Percentiles rank a stretch among this genome's conserved stretches.
Evolutionary conservation across 2,113 vertebrate species (phyloP).

Genomic region (Typhlomys cinereus): DNA sequence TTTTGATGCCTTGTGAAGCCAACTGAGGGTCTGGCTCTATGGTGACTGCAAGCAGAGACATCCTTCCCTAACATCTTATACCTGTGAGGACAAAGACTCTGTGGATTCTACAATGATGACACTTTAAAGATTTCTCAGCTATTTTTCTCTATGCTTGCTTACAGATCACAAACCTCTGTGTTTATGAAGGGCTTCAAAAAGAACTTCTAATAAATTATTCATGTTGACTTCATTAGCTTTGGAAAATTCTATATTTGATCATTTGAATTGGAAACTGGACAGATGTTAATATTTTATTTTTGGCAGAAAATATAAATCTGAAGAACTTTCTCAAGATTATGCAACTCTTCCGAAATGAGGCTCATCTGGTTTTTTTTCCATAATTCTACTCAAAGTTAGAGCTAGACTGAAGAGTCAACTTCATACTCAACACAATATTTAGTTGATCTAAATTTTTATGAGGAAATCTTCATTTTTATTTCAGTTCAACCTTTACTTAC

Average conservation of each 20-base stretch:
- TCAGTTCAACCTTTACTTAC: neutral
- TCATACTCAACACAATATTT: neutral
- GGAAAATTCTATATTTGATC: neutral
- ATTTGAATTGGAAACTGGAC: neutral
- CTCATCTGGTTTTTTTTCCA: neutral
- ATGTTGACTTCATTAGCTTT: neutral
- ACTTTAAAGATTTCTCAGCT: neutral
- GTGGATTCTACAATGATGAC: neutral
- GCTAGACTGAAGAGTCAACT: neutral
- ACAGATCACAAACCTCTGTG: conserved; percentile 9
- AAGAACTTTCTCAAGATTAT: neutral
- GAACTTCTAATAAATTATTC: neutral
- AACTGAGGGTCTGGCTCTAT: too few relatives aligned
- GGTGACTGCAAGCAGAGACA: neutral
- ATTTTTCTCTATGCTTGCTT: neutral
- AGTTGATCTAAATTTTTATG: neutral
- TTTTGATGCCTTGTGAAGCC: neutral
- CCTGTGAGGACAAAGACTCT: neutral
- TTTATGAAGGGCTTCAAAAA: neutral
- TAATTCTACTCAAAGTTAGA: neutral
- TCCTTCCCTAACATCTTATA: neutral
- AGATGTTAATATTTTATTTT: neutral
- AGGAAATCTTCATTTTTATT: neutral
- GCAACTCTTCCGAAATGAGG: neutral
- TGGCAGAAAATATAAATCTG: neutral